These are phyloP conservation scores for Calliscelio sp. DNA, from an alignment of 2,888 invertebrate species.

Conservation along the genomic window DNA sequence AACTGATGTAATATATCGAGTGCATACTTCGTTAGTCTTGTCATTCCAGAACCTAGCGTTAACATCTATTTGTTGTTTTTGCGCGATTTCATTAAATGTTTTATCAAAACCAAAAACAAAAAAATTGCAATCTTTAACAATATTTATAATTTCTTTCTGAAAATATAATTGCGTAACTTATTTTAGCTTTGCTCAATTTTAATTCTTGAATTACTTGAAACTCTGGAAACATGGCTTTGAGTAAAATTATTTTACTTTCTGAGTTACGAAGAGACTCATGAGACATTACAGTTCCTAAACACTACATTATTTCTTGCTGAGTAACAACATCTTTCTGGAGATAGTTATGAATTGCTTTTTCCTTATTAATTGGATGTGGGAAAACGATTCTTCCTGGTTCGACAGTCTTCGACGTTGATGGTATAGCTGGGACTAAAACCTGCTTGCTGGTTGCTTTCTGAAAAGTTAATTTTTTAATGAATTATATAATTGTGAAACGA, in stretches of 20 bases:
- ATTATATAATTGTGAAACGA: constrained; percentile 2
- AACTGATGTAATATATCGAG: constrained; percentile 75
- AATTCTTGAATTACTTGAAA: constrained; percentile 59
- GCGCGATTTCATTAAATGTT: constrained; percentile 70
- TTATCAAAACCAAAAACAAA: constrained; percentile 36
- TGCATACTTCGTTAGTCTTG: constrained; percentile 63
- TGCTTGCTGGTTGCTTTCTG: constrained; percentile 5
- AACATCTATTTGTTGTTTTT: constrained; percentile 64
- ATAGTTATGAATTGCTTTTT: constrained; percentile 18
- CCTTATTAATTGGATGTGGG: neutral
- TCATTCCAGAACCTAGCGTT: constrained; percentile 73
- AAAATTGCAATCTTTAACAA: constrained; percentile 50
- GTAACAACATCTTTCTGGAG: constrained; percentile 46
- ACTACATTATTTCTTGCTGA: constrained; percentile 43
- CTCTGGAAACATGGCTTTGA: constrained; percentile 57
- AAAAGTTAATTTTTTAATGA: neutral
- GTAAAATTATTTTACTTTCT: constrained; percentile 36
- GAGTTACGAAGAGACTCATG: constrained; percentile 54
- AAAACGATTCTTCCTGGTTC: neutral
- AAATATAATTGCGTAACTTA: constrained; percentile 69
- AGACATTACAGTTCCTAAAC: constrained; percentile 38
- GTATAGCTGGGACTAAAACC: neutral
- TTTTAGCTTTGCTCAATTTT: constrained; percentile 66
- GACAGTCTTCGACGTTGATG: constrained; percentile 9
- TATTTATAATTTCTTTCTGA: constrained; percentile 50